Base-by-base conservation (phyloP, 1,140 invertebrate species). In the Ruditapes philippinarum region DNA sequence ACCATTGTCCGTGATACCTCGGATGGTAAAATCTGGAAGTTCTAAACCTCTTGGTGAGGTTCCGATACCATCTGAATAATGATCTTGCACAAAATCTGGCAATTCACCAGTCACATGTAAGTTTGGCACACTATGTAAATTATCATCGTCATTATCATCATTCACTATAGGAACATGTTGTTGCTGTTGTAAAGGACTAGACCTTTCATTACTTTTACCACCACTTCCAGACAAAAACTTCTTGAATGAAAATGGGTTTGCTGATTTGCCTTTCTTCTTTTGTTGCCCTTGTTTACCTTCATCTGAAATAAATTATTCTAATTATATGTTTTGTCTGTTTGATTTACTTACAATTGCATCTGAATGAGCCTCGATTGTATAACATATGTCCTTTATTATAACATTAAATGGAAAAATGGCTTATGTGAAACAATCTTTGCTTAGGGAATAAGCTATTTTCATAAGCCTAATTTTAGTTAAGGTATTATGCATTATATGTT, bases 211-310 rank as follows among this genome's bases (percentile, higher is more conserved):
- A 74, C 33, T 40, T 73, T 70, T 90, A 33, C 40, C 42, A 22
- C 38, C 45, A 42, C 68, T 28, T 14, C 65, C 87, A 73, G 80
- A 84, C 36, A 95, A 78, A 88, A 95, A 95, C 74, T 93, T 94
- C 88, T 95, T 95, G 79, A 95, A 95, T 14, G 94, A 95, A 91
- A 95, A 95, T 62, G 95, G 95, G 73, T 95, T 95, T 60, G 91
- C 94, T 73, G 93, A 92, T 57, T 86, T 83, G 73, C 70, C 83
- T 51, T 93, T 93, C 76, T 93, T 94, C 49, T 93, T 94, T 12
- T 83, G 60, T 88, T 60, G n/a, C n/a, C n/a, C 5, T 60, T 74
- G 38, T 33, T 73, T 79, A 79, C 51, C 22, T 40, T 25, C 60
- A 49, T 87, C 57, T 33, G 25, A 78, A 80, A 80, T 22, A 28